phyloP scores from a whole-genome alignment of 2,797 vertebrate genomes.

The Halcyon smyrnensis region DNA sequence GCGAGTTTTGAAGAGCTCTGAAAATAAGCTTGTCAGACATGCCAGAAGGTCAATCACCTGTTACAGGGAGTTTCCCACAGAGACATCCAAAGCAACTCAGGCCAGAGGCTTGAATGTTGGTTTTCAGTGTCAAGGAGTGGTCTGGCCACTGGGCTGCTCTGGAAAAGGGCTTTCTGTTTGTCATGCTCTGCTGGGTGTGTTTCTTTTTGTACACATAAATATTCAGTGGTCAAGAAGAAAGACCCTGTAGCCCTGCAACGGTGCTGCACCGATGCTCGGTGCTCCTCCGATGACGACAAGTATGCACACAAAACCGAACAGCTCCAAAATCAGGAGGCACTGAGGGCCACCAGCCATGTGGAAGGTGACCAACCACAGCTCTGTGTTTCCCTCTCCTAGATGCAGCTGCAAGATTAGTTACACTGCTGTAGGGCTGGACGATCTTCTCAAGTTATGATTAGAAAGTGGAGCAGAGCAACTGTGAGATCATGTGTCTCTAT shows the following conservation, averaged over 20 bases:
- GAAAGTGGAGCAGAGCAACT: background rate
- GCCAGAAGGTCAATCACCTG: background rate
- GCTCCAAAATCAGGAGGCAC: background rate
- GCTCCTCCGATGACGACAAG: background rate
- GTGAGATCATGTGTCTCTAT: background rate
- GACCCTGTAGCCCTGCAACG: background rate
- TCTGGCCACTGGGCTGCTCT: background rate
- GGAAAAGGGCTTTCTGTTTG: background rate
- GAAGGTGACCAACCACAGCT: accelerated
- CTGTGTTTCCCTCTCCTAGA: background rate
- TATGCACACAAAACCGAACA: background rate
- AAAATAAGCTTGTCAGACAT: background rate
- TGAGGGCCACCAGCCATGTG: background rate
- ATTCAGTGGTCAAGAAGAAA: background rate
- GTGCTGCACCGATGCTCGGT: background rate
- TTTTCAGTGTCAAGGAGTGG: background rate
- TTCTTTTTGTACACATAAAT: background rate
- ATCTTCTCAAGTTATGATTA: background rate
- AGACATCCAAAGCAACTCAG: background rate
- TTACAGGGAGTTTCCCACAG: background rate
- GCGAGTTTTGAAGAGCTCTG: background rate
- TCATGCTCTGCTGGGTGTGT: accelerated
- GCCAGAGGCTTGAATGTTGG: background rate
- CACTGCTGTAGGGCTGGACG: background rate
- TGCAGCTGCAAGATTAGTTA: background rate